Conservation (phyloP, 2,797 vertebrate species). For the Hydrophis major region DNA sequence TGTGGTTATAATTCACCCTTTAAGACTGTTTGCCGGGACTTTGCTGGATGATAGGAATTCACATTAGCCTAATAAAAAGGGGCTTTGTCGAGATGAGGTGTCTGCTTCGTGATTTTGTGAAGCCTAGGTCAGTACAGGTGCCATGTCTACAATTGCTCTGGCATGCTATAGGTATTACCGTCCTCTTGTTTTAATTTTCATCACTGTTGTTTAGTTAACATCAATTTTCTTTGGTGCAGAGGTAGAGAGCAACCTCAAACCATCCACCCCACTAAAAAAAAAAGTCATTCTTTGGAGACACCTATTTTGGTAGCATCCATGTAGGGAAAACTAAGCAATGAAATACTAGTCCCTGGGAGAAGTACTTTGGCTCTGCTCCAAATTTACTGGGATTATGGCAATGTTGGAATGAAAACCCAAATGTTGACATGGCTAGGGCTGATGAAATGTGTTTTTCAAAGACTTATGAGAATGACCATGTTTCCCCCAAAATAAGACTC, state of each 20-base stretch:
- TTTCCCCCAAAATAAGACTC: no score
- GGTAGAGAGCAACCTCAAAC: not conserved
- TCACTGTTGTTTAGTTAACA: not conserved
- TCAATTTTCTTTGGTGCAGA: not conserved
- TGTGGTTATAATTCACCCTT: no score
- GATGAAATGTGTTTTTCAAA: not conserved
- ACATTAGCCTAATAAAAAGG: no score
- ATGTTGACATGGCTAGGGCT: not conserved
- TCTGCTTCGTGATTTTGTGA: no score
- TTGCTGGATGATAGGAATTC: no score
- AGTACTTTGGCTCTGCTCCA: not conserved
- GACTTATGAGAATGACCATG: not conserved
- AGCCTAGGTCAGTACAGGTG: no score
- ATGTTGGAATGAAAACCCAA: not conserved
- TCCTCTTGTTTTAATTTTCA: not conserved
- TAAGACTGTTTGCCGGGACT: no score
- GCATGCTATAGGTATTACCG: not conserved
- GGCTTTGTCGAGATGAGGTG: no score
- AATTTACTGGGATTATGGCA: not conserved
- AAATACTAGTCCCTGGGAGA: not conserved
- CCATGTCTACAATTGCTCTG: not conserved
- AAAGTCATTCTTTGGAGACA: not conserved
- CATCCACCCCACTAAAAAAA: not conserved
- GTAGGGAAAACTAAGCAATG: not conserved
- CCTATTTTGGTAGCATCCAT: not conserved